A percentile compares a stretch with the other conserved stretches of the same genome.
These are phyloP conservation scores for Knipowitschia caucasica DNA, from an alignment of 2,797 vertebrate species.

Conservation along the genomic window DNA sequence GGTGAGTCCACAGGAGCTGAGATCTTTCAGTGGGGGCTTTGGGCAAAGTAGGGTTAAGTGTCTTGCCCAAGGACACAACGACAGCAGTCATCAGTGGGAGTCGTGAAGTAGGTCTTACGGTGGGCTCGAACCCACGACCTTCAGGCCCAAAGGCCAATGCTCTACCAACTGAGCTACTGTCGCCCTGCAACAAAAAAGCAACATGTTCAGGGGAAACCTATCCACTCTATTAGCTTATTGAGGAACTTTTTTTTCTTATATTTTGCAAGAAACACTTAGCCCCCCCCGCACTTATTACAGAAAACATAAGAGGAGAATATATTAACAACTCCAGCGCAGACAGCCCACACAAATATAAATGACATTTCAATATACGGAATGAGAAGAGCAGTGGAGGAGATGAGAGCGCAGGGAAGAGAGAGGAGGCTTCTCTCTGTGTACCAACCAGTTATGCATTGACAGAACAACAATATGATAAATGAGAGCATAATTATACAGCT, in stretches of 20 bases:
- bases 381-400: slow-evolving; percentile 51
- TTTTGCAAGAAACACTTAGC: slow-evolving; percentile 45
- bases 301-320: slow-evolving; percentile 47
- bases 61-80: no score
- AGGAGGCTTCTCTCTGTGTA: slow-evolving; percentile 52
- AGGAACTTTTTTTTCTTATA: slow-evolving; percentile 48
- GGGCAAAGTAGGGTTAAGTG: no score
- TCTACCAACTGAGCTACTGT: no score
- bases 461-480: slow-evolving; percentile 70
- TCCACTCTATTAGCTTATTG: slow-evolving; percentile 8
- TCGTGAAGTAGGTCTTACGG: no score
- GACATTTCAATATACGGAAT: slow-evolving; percentile 68
- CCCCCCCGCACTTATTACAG: slow-evolving; percentile 43
- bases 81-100: no score
- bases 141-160: no score
- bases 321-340: slow-evolving; percentile 48
- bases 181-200: no score
- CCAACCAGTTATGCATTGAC: slow-evolving; percentile 63
- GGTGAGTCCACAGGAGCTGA: no score
- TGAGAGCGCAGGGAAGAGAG: slow-evolving; percentile 25
- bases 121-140: no score
- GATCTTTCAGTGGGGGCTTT: no score
- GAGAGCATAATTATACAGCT: slow-evolving; percentile 70
- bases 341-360: slow-evolving; percentile 69
- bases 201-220: background rate